A percentile compares a stretch with the other conserved stretches of the same genome.
Conservation (phyloP, 2,888 invertebrate species). For the Dasysyrphus tricinctus region DNA sequence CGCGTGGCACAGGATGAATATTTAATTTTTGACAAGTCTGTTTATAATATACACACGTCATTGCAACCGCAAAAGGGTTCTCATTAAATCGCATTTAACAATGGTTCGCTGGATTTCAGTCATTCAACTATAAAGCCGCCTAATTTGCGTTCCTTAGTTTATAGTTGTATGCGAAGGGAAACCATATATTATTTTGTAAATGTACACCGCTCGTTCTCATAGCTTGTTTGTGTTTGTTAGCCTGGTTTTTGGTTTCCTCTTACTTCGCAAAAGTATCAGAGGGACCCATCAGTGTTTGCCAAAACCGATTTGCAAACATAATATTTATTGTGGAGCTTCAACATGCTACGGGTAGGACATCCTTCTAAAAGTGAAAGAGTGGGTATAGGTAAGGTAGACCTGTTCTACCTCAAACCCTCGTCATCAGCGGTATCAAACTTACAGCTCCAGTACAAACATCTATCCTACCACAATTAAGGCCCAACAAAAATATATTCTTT, state of each 20-base stretch:
- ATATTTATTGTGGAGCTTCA: slow-evolving; percentile 60
- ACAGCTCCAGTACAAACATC: slow-evolving; percentile 8
- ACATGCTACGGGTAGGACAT: slow-evolving; percentile 31
- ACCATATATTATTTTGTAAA: neutral
- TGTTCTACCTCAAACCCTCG: neutral
- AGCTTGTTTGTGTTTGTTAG: slow-evolving; percentile 43
- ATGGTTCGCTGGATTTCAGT: slow-evolving; percentile 54
- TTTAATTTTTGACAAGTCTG: slow-evolving; percentile 64
- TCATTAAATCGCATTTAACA: slow-evolving; percentile 71
- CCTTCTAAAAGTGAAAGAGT: neutral
- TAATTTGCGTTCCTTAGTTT: slow-evolving; percentile 46
- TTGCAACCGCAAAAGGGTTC: slow-evolving; percentile 43
- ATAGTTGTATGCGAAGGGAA: neutral
- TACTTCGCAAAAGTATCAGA: neutral
- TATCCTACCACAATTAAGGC: slow-evolving; percentile 6
- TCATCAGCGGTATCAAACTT: slow-evolving; percentile 28
- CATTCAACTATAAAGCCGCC: slow-evolving; percentile 57
- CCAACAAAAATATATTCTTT: slow-evolving; percentile 42
- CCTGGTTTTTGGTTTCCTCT: slow-evolving; percentile 32
- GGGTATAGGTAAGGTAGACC: neutral
- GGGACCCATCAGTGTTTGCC: slow-evolving; percentile 24
- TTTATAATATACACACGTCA: slow-evolving; percentile 27
- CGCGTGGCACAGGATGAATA: neutral
- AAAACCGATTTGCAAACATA: slow-evolving; percentile 71
- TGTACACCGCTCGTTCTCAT: neutral